Base-by-base conservation (phyloP, 2,113 vertebrate genomes). In the Monarcha castaneiventris region DNA sequence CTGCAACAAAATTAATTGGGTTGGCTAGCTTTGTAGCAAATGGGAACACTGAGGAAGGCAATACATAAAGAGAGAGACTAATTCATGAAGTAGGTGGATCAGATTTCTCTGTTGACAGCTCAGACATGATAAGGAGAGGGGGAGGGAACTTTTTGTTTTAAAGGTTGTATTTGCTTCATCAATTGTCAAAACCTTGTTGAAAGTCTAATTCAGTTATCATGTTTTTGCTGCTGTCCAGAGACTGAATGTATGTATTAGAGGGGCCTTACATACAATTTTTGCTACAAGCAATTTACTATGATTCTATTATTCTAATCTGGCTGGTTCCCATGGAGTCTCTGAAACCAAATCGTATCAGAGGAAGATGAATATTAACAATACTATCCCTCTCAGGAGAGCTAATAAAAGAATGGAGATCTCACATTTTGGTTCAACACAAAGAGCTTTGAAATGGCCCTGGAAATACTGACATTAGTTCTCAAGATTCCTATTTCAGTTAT, bases 261-360 rank as follows among this genome's bases (percentile, higher is more conserved):
- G 26, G 67, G 58, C 43, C 96, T 95, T 83, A 90, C 91, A 93
- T 91, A 96, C 69, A 93, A 91, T 94, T 95, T 93, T 91, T 95
- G 96, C 97, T 95, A 84, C 37, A 49, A 96, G 97, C 96, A 91
- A 89, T 96, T 95, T 96, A 73, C 90, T 93, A 20, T 96, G 92
- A 94, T 97, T 95, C 92, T 96, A 94, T 97, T 96, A 96, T 96
- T 97, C 90, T 96, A 74, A 95, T 97, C 76, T 90, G 64, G 9
- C 75, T 78, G 83, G 87, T 96, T 96, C 95, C 94, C 93, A 84
- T 94, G 96, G 92, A 95, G 90, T 82, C 52, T 93, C 82, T 92
- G 91, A 94, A 94, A 93, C 41, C 58, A 96, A 96, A 95, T 97
- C 17, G 3, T 74, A 96, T 96, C 89, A 95, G 39, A 90, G 51